Conservation (phyloP, 2,888 invertebrate genomes). For the Drosophila dives region DNA sequence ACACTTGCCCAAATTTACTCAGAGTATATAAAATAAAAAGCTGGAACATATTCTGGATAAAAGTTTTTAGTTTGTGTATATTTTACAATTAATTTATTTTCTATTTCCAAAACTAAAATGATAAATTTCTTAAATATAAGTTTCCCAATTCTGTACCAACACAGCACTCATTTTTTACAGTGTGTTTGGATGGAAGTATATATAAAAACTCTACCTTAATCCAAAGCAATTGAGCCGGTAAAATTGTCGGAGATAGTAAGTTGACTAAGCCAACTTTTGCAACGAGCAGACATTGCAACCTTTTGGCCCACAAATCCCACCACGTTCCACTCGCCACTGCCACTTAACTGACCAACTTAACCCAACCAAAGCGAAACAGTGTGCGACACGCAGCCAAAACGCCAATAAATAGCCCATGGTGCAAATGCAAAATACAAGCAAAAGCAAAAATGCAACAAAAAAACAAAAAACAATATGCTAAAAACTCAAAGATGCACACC, state of each 20-base stretch:
- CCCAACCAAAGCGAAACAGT: slow-evolving; percentile 24
- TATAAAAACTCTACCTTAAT: slow-evolving; percentile 18
- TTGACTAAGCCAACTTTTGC: slow-evolving; percentile 27
- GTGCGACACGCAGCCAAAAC: slow-evolving; percentile 39
- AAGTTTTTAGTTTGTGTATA: background rate
- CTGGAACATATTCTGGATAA: background rate
- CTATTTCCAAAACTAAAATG: background rate
- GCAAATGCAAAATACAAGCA: slow-evolving; percentile 41
- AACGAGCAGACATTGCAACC: slow-evolving; percentile 24
- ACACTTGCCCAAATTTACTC: slow-evolving; percentile 11
- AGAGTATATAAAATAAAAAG: background rate
- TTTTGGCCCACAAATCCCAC: slow-evolving; percentile 58
- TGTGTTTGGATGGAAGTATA: background rate
- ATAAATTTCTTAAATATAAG: background rate
- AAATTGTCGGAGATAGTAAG: slow-evolving; percentile 37
- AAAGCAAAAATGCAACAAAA: background rate
- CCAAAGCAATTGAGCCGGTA: slow-evolving; percentile 35
- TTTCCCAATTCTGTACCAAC: background rate
- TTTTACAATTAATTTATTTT: background rate
- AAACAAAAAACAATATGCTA: slow-evolving; percentile 34
- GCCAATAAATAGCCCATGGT: slow-evolving; percentile 58
- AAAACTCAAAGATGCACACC: slow-evolving; percentile 66
- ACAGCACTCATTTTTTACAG: background rate
- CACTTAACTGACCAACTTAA: slow-evolving; percentile 59
- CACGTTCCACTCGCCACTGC: slow-evolving; percentile 27